Conservation (phyloP, 2,888 invertebrate species). For the Cheilosia vulpina region DNA sequence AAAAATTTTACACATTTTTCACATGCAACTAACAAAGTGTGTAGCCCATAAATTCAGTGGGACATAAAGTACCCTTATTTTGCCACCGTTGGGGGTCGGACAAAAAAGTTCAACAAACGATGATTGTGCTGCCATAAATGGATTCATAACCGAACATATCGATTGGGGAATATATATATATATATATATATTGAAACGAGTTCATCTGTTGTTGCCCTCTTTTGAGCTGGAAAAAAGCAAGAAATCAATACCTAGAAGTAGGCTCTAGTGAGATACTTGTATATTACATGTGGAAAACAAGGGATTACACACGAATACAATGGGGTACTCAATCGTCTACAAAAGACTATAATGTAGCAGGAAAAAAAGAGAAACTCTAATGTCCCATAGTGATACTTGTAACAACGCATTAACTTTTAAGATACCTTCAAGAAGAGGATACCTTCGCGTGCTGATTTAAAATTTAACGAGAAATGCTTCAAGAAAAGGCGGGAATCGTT, state of each 20-base stretch:
- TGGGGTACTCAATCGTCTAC: background rate
- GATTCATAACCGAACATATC: slow-evolving; percentile 64
- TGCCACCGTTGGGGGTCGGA: background rate
- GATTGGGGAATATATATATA: slow-evolving; percentile 45
- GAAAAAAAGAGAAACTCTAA: background rate
- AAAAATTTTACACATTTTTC: background rate
- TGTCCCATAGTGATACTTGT: slow-evolving; percentile 41
- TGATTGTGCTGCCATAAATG: slow-evolving; percentile 65
- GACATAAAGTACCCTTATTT: slow-evolving; percentile 9
- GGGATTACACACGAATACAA: slow-evolving; percentile 23
- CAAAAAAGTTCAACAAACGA: slow-evolving; percentile 63
- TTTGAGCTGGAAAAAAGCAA: slow-evolving; percentile 6
- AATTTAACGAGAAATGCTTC: slow-evolving; percentile 41
- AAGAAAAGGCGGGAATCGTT: background rate
- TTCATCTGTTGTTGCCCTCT: slow-evolving; percentile 10
- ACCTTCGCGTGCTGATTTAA: slow-evolving; percentile 12
- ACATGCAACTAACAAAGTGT: slow-evolving; percentile 3
- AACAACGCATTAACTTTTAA: slow-evolving; percentile 41
- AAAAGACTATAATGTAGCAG: background rate
- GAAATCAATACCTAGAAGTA: slow-evolving; percentile 57
- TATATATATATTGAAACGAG: slow-evolving; percentile 29
- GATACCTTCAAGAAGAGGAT: slow-evolving; percentile 3
- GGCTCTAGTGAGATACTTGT: slow-evolving; percentile 52
- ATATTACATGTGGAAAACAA: slow-evolving; percentile 37
- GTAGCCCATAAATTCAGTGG: slow-evolving; percentile 28